phyloP scores from a whole-genome alignment of 2,113 vertebrate species.

The Xyrauchen texanus region DNA sequence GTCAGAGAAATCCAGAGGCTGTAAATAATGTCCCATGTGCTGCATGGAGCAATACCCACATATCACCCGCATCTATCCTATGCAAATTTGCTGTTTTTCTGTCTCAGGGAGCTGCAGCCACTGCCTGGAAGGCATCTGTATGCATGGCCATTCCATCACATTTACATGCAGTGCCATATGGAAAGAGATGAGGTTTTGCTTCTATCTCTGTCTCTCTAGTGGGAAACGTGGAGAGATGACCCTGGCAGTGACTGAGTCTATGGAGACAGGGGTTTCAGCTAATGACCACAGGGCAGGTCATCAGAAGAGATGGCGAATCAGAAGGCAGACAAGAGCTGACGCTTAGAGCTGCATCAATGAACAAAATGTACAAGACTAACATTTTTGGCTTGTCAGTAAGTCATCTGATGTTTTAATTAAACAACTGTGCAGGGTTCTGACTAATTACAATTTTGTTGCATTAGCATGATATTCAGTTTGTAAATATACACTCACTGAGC shows the following conservation, averaged over 20 bases:
- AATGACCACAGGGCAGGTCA: conserved; percentile 44
- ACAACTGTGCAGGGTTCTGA: conserved; percentile 5
- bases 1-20: conserved; percentile 15
- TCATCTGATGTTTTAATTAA: conserved; percentile 13
- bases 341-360: neutral
- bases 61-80: conserved; percentile 56
- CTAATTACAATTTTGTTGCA: conserved; percentile 35
- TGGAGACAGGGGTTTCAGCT: conserved; percentile 35
- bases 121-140: conserved; percentile 60
- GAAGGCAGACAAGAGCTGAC: neutral
- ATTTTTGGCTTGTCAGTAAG: too few species aligned
- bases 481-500: too few species aligned
- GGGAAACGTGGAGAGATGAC: conserved; percentile 31
- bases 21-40: conserved; percentile 41
- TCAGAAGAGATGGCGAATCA: conserved; percentile 16
- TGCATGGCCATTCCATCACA: conserved; percentile 61
- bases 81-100: conserved; percentile 56
- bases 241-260: conserved; percentile 38
- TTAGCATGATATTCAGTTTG: neutral
- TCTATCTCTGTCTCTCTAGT: conserved; percentile 5
- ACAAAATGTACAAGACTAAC: neutral
- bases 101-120: conserved; percentile 49
- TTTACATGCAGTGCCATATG: conserved; percentile 48
- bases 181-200: conserved; percentile 35
- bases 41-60: conserved; percentile 14